Evolutionary conservation across 92 coral and sea anemone species (phyloP), one percentile per base, ranked within the genome.

Genomic region (Scolanthus callimorphus): DNA sequence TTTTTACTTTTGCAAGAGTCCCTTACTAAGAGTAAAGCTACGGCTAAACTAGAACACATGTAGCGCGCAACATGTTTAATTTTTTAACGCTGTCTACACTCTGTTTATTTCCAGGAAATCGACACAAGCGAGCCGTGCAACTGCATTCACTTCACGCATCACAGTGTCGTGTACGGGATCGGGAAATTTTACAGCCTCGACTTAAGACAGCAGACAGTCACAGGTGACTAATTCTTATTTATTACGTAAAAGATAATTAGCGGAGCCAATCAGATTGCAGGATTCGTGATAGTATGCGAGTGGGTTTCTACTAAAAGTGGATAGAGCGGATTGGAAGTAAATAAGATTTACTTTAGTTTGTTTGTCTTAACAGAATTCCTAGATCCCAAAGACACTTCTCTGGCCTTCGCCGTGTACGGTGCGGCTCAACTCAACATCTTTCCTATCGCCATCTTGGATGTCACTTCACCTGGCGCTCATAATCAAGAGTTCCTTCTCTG

Each of bases 61-160:
- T n/a, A n/a, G n/a, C n/a, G n/a, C n/a, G n/a, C n/a, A n/a, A n/a
- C n/a, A n/a, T n/a, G n/a, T n/a, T n/a, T n/a, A n/a, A n/a, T n/a
- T n/a, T n/a, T n/a, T n/a, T n/a, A n/a, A n/a, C n/a, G n/a, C n/a
- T n/a, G n/a, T n/a, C n/a, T n/a, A n/a, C n/a, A n/a, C n/a, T n/a
- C n/a, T n/a, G n/a, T n/a, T 63, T 39, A 17, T 47, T 45, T 31
- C 26, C 62, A 91, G 95, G 99, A 94, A 48, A 73, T 94, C 19
- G 99, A 94, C 60, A 89, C 97, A 25, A 76, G 87, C 38, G 99
- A 94, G 23, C 99, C 99, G 1, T 94, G 99, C 66, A 94, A 86
- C 77, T 94, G 99, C 56, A 85, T 94, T 47, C 77, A 89, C 67
- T 94, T 94, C 55, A 70, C 94, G 10, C 69, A 75, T 8, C 62